Base-by-base conservation (phyloP, 2,113 vertebrate genomes). In the Passer montanus region DNA sequence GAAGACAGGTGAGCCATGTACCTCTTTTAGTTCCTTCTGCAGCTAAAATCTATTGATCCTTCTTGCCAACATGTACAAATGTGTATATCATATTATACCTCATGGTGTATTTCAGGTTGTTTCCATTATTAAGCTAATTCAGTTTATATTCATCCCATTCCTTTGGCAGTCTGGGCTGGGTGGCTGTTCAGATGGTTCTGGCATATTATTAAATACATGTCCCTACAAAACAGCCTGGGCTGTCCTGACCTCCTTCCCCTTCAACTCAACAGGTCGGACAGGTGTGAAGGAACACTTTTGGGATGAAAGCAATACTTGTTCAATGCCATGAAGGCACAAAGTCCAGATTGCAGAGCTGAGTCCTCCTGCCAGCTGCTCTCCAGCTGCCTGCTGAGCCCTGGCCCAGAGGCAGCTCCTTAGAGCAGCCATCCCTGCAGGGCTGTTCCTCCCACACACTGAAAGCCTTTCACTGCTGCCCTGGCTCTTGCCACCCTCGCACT, bases 401-500 rank as follows among this genome's bases (percentile, higher is more conserved):
- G 35, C 28, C 12, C 21, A 26, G 10, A 46, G 15, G 17, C 44
- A 15, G 13, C 15, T 79, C 27, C 64, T 20, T 23, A n/a, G 35
- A 69, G 33, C 33, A 46, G 44, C 74, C 27, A 11, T 13, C 5
- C 21, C 24, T 13, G 7, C 35, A 35, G 44, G 26, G 56, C 37
- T n/a, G n/a, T 2, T 53, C 24, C 43, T 63, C 22, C 30, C 66
- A 27, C 13, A 5, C 7, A 0, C 2, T 4, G 19, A 18, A 70
- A 16, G 11, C 39, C 19, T 37, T 52, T 47, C 35, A 31, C 11
- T 13, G 26, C 70, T 56, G 33, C 3, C 24, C 31, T 2, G 3
- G 20, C 17, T 27, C 31, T 44, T 56, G 39, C 33, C 31, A 47
- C 52, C 16, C 0, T 0, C 4, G 7, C 56, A 35, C 3, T 12